Evolutionary conservation across 2,797 vertebrate species (phyloP), one percentile per base, ranked within the genome.

Genomic region (Morus bassanus): DNA sequence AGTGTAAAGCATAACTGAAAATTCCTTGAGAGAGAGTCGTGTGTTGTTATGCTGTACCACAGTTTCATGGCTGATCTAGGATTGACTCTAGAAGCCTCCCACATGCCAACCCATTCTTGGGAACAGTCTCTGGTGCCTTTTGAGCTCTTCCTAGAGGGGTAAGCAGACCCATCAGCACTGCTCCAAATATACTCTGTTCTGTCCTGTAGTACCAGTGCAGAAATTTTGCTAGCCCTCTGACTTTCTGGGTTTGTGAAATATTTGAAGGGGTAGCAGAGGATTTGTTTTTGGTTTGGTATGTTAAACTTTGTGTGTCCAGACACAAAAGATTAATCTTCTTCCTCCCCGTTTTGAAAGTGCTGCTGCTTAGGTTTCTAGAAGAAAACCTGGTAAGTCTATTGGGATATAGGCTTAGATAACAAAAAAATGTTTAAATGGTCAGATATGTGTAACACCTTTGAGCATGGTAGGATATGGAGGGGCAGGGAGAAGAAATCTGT

Each of bases 61-160:
- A 11, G 6, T 7, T 72, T 33, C 3, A 12, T 45, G 27, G 33
- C 31, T 82, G 54, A 21, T 39, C 21, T 23, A 56, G 54, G 53
- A 41, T 2, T 43, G 25, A 18, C 35, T 39, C 22, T 24, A n/a
- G 65, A 74, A 28, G 8, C 18, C 16, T 70, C 11, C 25, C 7
- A 6, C 1, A 0, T 30, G 4, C 39, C 21, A 54, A 7, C 22
- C 72, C 2, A 0, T 16, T 69, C 45, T 56, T 48, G 27, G 28
- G 28, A 73, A 7, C 8, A 27, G 13, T 23, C 6, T 64, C 28
- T 57, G 9, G 4, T 68, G 12, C 8, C 5, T 79, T 50, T 43
- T 70, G 39, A 82, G 12, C 31, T 51, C 13, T 64, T 54, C 14
- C 16, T 23, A 23, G 11, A 30, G 17, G 56, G 31, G 19, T 48